Base-by-base conservation (phyloP, 2,113 vertebrate species). In the Ardeotis arabs region DNA sequence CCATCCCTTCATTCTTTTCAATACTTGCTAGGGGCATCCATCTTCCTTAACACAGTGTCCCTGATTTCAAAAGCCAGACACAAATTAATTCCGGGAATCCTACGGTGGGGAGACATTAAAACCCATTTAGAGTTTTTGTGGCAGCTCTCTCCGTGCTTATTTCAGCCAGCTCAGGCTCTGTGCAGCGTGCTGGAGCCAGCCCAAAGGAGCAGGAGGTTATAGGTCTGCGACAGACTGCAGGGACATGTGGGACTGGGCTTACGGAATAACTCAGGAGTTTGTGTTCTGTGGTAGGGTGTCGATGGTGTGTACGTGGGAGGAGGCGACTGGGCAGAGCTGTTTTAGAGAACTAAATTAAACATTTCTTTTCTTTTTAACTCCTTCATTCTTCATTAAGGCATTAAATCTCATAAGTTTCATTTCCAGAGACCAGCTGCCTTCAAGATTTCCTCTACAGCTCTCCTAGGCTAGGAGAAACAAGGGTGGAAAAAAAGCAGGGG, bases 41-140 rank as follows among this genome's bases (percentile, higher is more conserved):
- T 97, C 93, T 97, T 96, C 96, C 72, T 97, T 95, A 94, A 89
- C 84, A 86, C 72, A 91, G 84, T 6, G 4, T 92, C 87, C 95
- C 92, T 8, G 63, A 77, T 96, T 91, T 94, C 84, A 95, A 93
- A 96, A 95, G 87, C 93, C 92, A 96, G 94, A 95, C 74, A 21
- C 66, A 94, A 93, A 97, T 96, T 96, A 97, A 97, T 97, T 97
- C 96, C 66, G 77, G 95, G 96, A 97, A 97, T 95, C 92, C 90
- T 94, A 80, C 0, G 11, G 90, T 19, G 29, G 92, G 75, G 62
- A 96, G 94, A 91, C 94, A 94, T 96, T 92, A 96, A 95, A 95
- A 68, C 63, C 96, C 95, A 96, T 93, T 94, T 93, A 92, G 92
- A 97, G 95, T 96, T 97, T 97, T 87, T 95, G 95, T 95, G 95